Percentiles rank a stretch among this genome's conserved stretches.
Evolutionary conservation across 2,113 vertebrate genomes (phyloP).

Genomic region (Procapra przewalskii): DNA sequence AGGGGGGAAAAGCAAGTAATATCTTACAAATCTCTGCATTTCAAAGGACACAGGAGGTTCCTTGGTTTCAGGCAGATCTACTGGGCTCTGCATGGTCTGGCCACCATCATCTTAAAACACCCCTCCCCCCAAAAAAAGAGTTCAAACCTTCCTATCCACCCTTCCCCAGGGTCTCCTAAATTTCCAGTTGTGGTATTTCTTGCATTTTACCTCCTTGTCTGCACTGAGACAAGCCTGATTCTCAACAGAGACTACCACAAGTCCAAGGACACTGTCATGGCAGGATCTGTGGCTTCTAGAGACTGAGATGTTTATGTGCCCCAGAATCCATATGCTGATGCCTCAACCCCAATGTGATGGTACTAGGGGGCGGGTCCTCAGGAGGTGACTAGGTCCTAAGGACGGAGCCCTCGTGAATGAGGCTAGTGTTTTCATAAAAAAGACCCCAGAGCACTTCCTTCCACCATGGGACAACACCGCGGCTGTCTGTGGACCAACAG

Average conservation of each 20-base stretch:
- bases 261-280: rapidly evolving
- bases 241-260: background rate
- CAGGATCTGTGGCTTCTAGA: background rate
- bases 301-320: background rate
- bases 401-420: background rate
- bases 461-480: rapidly evolving
- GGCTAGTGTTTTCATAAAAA: background rate
- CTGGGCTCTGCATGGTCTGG: background rate
- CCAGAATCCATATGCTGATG: background rate
- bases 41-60: background rate
- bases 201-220: background rate
- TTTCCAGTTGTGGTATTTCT: background rate
- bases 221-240: background rate
- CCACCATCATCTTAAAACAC: background rate
- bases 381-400: background rate
- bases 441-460: background rate
- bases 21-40: background rate
- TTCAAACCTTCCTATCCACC: background rate
- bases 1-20: background rate
- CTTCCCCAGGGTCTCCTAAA: background rate
- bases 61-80: background rate
- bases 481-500: background rate
- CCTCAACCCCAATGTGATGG: background rate
- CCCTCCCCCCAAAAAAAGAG: background rate
- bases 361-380: too few relatives aligned